Percentiles rank a stretch among this genome's conserved stretches.
Evolutionary conservation across 2,888 invertebrate species (phyloP).

Genomic region (Drosophila cracens): DNA sequence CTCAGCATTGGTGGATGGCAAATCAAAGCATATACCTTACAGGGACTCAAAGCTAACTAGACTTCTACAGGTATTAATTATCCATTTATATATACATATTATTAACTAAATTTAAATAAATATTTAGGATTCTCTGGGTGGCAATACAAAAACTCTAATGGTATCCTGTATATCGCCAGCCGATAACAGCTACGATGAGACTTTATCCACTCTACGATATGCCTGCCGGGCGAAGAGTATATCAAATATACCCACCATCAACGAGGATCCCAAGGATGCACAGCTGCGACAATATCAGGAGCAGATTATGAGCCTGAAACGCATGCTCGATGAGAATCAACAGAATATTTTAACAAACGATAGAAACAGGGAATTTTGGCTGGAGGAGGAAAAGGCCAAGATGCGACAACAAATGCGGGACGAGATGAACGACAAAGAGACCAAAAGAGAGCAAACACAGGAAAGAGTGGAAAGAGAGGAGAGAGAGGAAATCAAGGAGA

Average conservation of each 20-base stretch:
- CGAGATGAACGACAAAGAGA: conserved; percentile 74
- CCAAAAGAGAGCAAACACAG: neutral
- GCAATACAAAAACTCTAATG: conserved; percentile 96
- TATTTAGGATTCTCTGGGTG: conserved; percentile 91
- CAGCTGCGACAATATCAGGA: conserved; percentile 93
- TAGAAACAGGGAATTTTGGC: conserved; percentile 55
- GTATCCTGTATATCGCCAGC: conserved; percentile 94
- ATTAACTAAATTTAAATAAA: neutral
- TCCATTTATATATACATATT: neutral
- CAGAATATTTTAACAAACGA: conserved; percentile 6
- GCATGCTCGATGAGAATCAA: conserved; percentile 69
- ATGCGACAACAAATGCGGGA: conserved; percentile 78
- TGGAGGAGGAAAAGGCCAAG: conserved; percentile 85
- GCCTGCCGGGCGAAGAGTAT: conserved; percentile 95
- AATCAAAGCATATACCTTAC: conserved; percentile 92
- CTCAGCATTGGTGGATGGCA: conserved; percentile 93
- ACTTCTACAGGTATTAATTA: conserved; percentile 87
- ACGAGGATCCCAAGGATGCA: conserved; percentile 96
- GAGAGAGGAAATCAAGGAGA: neutral
- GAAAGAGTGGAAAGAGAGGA: neutral
- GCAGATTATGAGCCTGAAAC: conserved; percentile 90
- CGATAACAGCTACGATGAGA: conserved; percentile 93
- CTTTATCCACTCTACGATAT: conserved; percentile 92
- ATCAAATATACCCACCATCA: conserved; percentile 92
- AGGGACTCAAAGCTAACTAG: conserved; percentile 94